Base-by-base conservation (phyloP, 2,888 invertebrate genomes). In the Hydropsyche betteni region DNA sequence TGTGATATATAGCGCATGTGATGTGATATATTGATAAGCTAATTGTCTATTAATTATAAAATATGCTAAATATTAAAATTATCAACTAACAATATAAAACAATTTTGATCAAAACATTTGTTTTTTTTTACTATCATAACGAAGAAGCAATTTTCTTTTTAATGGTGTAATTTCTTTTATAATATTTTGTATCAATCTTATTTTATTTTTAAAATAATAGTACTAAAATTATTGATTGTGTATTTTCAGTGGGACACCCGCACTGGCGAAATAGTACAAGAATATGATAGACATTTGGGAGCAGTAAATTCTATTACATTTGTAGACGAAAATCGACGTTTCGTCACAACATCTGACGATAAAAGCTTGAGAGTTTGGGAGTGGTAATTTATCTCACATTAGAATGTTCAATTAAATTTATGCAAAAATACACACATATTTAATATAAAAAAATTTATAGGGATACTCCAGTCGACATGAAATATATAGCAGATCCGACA, bases 301-400 rank as follows among this genome's bases (percentile, higher is more conserved):
- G 98, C 99, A 2, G 99, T 99, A 0, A 99, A 99, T 84, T 94
- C 97, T 0, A 98, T 99, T 81, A 99, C 99, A 0, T 99, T 99
- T 86, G 98, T 99, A 1, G 99, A 99, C 84, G 97, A 98, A 82
- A 99, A 99, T 87, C 88, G 99, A 36, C 87, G 99, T 81, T 99
- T 99, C 86, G 98, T 99, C 4, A 97, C 99, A 14, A 99, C 99
- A 0, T 99, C 99, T 0, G 99, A 99, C 84, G 99, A 99, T 85
- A 99, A 99, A 86, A 98, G 97, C 83, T 89, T 99, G 80, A 88
- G 99, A 72, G 98, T 99, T 69, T 99, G 99, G 99, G 99, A 99
- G 88, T 99, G 99, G 99, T 93, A 82, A 51, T 51, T 55, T 55
- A 55, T 3, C 16, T 55, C 4, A 55, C 2, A 12, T 55, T 55